phyloP scores from a whole-genome alignment of 2,888 invertebrate species.

The Pediacus dermestoides region DNA sequence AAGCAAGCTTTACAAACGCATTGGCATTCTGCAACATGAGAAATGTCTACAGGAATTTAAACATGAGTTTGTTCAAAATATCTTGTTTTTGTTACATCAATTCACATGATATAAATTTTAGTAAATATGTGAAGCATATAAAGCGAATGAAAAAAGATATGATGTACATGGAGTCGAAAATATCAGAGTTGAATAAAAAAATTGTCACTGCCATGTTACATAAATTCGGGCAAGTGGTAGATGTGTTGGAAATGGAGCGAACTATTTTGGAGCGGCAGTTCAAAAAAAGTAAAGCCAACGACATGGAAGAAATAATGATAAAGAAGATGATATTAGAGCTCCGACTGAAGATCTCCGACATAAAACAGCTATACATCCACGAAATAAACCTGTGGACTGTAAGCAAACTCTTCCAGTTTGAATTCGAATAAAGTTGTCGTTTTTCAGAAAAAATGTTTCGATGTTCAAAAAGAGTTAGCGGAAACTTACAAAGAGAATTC shows the following conservation, averaged over 20 bases:
- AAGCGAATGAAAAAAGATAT: conserved; percentile 69
- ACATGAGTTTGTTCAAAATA: conserved; percentile 52
- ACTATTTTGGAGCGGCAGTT: conserved; percentile 52
- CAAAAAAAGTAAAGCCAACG: conserved; percentile 53
- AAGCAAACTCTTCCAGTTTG: no score
- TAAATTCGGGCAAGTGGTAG: conserved; percentile 57
- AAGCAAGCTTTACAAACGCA: conserved; percentile 58
- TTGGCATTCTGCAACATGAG: conserved; percentile 63
- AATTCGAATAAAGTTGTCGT: no score
- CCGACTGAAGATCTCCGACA: conserved; percentile 51
- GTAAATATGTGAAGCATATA: conserved; percentile 54
- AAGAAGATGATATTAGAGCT: conserved; percentile 55
- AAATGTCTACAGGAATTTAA: conserved; percentile 59
- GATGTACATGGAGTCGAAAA: conserved; percentile 61
- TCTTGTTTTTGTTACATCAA: background rate
- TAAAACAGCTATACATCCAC: conserved; percentile 40
- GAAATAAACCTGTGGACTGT: no score
- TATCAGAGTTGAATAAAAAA: conserved; percentile 55
- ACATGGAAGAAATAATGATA: conserved; percentile 57
- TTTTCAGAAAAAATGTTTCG: conserved; percentile 41
- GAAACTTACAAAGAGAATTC: conserved; percentile 54
- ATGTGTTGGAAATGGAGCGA: conserved; percentile 55
- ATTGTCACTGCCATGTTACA: conserved; percentile 53
- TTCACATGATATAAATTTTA: background rate
- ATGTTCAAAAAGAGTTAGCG: conserved; percentile 47